Percentiles rank a stretch among this genome's conserved stretches.
Evolutionary conservation across 1,140 invertebrate genomes (phyloP).

Genomic region (Drosophila bocqueti): DNA sequence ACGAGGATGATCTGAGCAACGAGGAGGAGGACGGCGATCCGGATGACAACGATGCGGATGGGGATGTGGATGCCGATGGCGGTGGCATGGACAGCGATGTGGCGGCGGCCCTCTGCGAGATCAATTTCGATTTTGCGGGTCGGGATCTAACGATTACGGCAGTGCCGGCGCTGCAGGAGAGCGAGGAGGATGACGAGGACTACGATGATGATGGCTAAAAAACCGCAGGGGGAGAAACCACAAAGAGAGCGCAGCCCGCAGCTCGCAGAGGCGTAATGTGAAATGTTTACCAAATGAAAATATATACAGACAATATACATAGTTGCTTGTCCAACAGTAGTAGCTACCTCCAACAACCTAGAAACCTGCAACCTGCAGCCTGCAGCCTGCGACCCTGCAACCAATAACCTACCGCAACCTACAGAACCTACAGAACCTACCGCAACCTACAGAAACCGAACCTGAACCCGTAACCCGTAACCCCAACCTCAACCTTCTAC

Average conservation of each 20-base stretch:
- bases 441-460: constrained; percentile 24
- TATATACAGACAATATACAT: constrained; percentile 65
- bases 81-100: constrained; percentile 61
- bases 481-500: constrained; percentile 3
- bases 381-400: constrained; percentile 41
- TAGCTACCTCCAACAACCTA: constrained; percentile 48
- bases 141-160: constrained; percentile 79
- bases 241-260: constrained; percentile 8
- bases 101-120: constrained; percentile 65
- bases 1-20: constrained; percentile 75
- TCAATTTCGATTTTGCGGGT: constrained; percentile 75
- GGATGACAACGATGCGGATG: constrained; percentile 24
- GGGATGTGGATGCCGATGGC: constrained; percentile 36
- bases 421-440: constrained; percentile 22
- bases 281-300: constrained; percentile 83
- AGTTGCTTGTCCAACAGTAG: constrained; percentile 68
- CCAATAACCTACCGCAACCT: constrained; percentile 45
- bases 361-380: constrained; percentile 8
- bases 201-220: constrained; percentile 77
- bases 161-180: constrained; percentile 74
- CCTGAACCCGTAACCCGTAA: constrained; percentile 4
- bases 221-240: constrained; percentile 20
- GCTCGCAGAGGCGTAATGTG: constrained; percentile 73
- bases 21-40: constrained; percentile 63
- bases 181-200: constrained; percentile 82